Evolutionary conservation across 2,113 vertebrate genomes (phyloP), one percentile per base, ranked within the genome.

Genomic region (Eidolon helvum): DNA sequence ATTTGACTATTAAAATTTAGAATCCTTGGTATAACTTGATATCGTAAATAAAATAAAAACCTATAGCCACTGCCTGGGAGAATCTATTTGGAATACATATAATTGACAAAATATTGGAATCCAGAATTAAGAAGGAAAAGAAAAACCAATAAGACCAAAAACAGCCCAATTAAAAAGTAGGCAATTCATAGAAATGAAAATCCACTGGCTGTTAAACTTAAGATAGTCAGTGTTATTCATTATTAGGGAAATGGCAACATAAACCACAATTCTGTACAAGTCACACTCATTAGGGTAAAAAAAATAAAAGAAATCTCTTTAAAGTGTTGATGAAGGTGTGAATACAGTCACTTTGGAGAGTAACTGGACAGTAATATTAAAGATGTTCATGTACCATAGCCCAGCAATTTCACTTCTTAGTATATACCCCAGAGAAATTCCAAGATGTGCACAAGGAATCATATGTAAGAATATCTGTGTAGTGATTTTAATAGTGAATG

Each of bases 1-100:
- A 61, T 87, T 57, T 48, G 19, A 80, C n/a, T 86, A 22, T 75
- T 91, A 55, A 94, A 96, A 83, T 92, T 40, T 75, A 30, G 16
- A 93, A 10, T 35, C 16, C 10, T 63, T 69, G 28, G 2, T 0
- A 0, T 38, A 26, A 78, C 12, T 15, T 63, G 38, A 3, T 30
- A 24, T 24, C n/a, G 33, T 9, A 21, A 7, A 0, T 19, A 79
- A 79, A 87, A 48, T 43, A 26, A 40, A 74, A 89, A 75, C 69
- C 57, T 85, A 45, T 92, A 72, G 10, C 30, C 18, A 79, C 5
- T 90, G 22, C 10, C 14, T 66, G 4, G 40, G 19, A 68, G 16
- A 59, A 66, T 57, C 35, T 55, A 10, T 92, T 57, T 92, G 65
- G 14, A 90, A 83, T 90, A 26, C 63, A 50, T 85, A 6, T 69